Conservation (phyloP, 2,113 vertebrate species). For the Lutjanus erythropterus region DNA sequence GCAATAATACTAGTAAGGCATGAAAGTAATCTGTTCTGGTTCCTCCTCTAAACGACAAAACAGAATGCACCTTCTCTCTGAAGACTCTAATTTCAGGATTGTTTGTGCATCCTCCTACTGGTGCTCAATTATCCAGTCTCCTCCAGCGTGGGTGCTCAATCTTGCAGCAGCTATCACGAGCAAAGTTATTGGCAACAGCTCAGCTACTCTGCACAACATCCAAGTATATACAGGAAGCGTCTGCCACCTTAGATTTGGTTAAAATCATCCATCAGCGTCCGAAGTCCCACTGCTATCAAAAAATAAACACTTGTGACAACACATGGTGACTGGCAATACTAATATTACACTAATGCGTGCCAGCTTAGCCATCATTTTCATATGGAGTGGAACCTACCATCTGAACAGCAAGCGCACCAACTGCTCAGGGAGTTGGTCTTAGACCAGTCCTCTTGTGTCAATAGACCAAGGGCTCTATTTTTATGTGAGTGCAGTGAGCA, state of each 20-base stretch:
- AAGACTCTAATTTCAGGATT: conserved; percentile 10
- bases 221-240: background rate
- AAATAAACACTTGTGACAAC: conserved; percentile 6
- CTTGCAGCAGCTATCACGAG: conserved; percentile 17
- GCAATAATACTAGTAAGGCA: background rate
- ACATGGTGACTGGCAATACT: background rate
- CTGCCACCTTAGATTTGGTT: conserved; percentile 11
- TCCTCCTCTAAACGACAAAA: background rate
- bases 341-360: background rate
- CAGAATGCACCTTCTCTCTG: background rate
- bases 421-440: background rate
- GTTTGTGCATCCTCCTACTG: background rate
- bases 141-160: background rate
- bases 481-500: background rate
- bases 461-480: background rate
- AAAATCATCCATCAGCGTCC: conserved; percentile 5
- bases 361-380: background rate
- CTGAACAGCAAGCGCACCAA: background rate
- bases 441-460: background rate
- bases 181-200: conserved; percentile 2
- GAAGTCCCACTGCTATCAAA: background rate
- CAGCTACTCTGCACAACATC: background rate
- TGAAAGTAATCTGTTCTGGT: background rate
- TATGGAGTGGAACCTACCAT: background rate
- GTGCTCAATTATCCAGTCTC: conserved; percentile 20